Conservation (phyloP, 2,797 vertebrate species). For the Tapirus indicus region DNA sequence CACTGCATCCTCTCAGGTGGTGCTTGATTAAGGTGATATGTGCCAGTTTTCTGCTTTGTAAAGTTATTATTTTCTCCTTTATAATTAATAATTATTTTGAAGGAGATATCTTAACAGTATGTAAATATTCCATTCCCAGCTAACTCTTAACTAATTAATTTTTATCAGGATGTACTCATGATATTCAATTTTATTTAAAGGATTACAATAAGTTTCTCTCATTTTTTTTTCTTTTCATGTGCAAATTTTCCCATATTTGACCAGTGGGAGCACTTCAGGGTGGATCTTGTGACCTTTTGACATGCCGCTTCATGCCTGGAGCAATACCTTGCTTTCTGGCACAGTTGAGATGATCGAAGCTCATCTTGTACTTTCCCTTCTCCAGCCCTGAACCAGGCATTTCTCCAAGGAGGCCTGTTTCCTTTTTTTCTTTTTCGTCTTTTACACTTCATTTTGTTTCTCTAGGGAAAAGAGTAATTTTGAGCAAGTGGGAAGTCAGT, state of each 20-base stretch:
- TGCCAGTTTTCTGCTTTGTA: background rate
- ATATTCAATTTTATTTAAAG: slow-evolving; percentile 3
- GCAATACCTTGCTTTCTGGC: background rate
- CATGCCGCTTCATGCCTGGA: background rate
- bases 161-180: background rate
- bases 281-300: background rate
- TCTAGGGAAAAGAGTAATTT: background rate
- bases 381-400: background rate
- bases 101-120: background rate
- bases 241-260: background rate
- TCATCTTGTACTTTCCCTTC: background rate
- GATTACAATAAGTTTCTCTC: background rate
- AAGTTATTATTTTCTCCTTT: background rate
- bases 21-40: background rate
- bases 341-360: background rate
- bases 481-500: background rate
- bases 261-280: background rate
- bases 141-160: slow-evolving; percentile 26
- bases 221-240: background rate
- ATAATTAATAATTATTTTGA: background rate
- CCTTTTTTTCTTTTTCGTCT: background rate
- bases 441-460: background rate
- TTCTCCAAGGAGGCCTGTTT: background rate
- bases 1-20: background rate
- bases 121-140: background rate